Evolutionary conservation across 2,113 vertebrate genomes (phyloP).

Genomic region (Lasiurus cinereus): DNA sequence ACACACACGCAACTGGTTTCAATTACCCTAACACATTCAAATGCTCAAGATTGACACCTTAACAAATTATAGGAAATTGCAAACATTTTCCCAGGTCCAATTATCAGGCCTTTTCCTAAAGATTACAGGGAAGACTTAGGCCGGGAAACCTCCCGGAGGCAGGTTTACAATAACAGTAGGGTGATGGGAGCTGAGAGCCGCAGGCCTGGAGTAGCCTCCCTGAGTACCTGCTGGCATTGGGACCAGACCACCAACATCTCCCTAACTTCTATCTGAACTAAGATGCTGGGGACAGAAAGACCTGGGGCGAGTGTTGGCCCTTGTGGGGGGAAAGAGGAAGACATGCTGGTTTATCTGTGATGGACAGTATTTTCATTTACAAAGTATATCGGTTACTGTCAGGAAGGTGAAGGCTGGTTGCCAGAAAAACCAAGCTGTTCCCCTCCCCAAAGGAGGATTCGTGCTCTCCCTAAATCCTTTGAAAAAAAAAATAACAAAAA

Average conservation of each 20-base stretch:
- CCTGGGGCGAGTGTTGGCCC: conserved; percentile 73
- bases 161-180: conserved; percentile 76
- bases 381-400: conserved; percentile 83
- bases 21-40: conserved; percentile 71
- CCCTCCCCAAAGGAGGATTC: conserved; percentile 81
- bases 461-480: conserved; percentile 80
- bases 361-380: conserved; percentile 81
- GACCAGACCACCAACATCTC: conserved; percentile 87
- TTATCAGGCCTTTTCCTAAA: conserved; percentile 73
- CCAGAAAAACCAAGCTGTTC: conserved; percentile 84
- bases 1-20: conserved; percentile 72
- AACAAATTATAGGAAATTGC: conserved; percentile 84
- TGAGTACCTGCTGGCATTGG: conserved; percentile 71
- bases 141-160: conserved; percentile 69
- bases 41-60: conserved; percentile 72
- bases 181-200: conserved; percentile 77
- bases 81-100: conserved; percentile 82
- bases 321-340: conserved; percentile 75
- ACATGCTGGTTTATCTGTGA: conserved; percentile 80
- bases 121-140: conserved; percentile 78
- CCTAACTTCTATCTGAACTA: conserved; percentile 55
- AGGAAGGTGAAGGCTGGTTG: conserved; percentile 84
- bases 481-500: neutral
- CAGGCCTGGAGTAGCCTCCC: conserved; percentile 25
- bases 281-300: conserved; percentile 79